These are phyloP conservation scores for Sylvilagus floridanus DNA, from an alignment of 2,797 vertebrate genomes.

Conservation along the genomic window DNA sequence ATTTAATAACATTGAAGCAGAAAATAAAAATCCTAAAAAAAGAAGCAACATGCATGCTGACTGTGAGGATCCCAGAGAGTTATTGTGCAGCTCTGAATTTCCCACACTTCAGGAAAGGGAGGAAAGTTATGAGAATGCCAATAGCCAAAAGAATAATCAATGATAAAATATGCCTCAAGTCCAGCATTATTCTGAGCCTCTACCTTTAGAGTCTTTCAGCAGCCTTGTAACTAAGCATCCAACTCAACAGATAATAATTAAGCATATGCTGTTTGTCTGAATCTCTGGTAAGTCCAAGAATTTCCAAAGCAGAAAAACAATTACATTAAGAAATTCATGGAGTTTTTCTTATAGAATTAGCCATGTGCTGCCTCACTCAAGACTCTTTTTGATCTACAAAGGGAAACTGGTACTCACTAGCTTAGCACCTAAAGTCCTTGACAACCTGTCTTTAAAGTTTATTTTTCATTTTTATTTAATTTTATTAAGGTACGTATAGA, in stretches of 20 bases:
- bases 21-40: constrained; percentile 30
- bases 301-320: background rate
- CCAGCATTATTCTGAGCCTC: background rate
- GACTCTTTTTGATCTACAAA: background rate
- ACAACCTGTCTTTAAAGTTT: no score
- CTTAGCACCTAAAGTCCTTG: background rate
- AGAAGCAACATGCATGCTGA: background rate
- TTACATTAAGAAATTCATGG: background rate
- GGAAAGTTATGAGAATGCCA: background rate
- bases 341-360: background rate
- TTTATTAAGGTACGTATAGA: no score
- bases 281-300: background rate
- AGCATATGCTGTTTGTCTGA: background rate
- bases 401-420: background rate
- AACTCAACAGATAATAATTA: background rate
- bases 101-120: background rate
- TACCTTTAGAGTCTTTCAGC: background rate
- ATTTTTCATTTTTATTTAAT: no score
- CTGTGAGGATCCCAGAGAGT: background rate
- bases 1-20: background rate
- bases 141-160: background rate
- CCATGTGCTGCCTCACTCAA: background rate
- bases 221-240: background rate
- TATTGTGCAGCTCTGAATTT: background rate
- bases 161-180: background rate